A percentile compares a stretch with the other conserved stretches of the same genome.
Conservation (phyloP, 1,140 invertebrate species). For the Centruroides vittatus region DNA sequence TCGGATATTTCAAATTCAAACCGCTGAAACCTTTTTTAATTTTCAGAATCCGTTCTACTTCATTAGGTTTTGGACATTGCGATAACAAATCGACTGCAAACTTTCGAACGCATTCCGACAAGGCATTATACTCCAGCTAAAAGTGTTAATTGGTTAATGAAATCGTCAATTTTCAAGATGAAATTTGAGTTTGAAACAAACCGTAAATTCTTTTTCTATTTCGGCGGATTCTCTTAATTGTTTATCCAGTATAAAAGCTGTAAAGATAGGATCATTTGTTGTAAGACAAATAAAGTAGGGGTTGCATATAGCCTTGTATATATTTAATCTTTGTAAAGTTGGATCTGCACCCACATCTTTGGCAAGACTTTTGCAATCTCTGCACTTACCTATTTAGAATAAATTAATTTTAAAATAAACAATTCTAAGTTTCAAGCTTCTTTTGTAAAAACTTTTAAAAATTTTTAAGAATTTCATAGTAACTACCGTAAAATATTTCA, state of each 20-base stretch:
- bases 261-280: slow-evolving; percentile 46
- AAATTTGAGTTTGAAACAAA: slow-evolving; percentile 14
- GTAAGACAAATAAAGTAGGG: slow-evolving; percentile 49
- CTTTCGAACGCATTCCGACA: slow-evolving; percentile 38
- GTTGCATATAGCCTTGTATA: slow-evolving; percentile 44
- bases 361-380: slow-evolving; percentile 20
- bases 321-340: slow-evolving; percentile 36
- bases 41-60: slow-evolving; percentile 50
- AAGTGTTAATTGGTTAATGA: neutral
- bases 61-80: slow-evolving; percentile 45
- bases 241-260: slow-evolving; percentile 42
- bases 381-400: slow-evolving; percentile 16
- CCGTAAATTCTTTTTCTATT: slow-evolving; percentile 40
- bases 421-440: neutral
- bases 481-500: slow-evolving; percentile 39
- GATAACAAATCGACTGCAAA: slow-evolving; percentile 48
- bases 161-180: neutral
- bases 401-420: neutral
- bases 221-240: slow-evolving; percentile 36
- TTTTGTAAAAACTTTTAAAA: too few relatives aligned
- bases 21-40: slow-evolving; percentile 28
- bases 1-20: slow-evolving; percentile 33
- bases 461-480: slow-evolving; percentile 21
- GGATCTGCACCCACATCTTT: slow-evolving; percentile 32
- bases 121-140: slow-evolving; percentile 32